A percentile compares a stretch with the other conserved stretches of the same genome.
phyloP scores from a whole-genome alignment of 2,888 invertebrate genomes.

The Gastrophysa polygoni region DNA sequence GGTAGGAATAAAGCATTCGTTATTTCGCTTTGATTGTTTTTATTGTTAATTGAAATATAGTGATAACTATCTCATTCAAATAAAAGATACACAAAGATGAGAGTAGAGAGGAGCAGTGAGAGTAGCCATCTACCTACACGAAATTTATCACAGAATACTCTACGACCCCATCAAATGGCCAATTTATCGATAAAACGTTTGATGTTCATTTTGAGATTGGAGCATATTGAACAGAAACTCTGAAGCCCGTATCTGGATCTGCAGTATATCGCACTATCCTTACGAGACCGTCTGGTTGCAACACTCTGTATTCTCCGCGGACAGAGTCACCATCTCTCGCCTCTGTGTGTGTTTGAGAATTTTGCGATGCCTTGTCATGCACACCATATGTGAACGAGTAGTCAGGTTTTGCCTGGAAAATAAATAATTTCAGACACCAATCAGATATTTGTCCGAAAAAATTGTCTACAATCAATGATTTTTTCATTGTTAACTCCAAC shows the following conservation, averaged over 20 bases:
- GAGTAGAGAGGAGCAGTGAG: too few species aligned
- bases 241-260: constrained; percentile 76
- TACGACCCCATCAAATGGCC: not conserved
- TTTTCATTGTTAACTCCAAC: too few species aligned
- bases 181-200: not conserved
- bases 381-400: constrained; percentile 79
- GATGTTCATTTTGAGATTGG: not conserved
- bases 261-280: constrained; percentile 76
- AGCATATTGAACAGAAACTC: constrained; percentile 60
- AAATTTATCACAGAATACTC: not conserved
- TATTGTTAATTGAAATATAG: too few species aligned
- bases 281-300: constrained; percentile 76
- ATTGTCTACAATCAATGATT: too few species aligned
- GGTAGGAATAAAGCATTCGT: too few species aligned
- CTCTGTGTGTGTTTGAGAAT: constrained; percentile 75
- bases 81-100: not conserved
- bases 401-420: constrained; percentile 71
- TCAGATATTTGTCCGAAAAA: too few species aligned
- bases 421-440: too few species aligned
- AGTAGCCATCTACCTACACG: too few species aligned
- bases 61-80: too few species aligned
- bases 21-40: too few species aligned
- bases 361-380: constrained; percentile 74
- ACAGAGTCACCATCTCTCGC: constrained; percentile 75
- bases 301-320: constrained; percentile 72